These are phyloP conservation scores for Myiopsitta monachus DNA, from an alignment of 2,113 vertebrate genomes.

Conservation along the genomic window DNA sequence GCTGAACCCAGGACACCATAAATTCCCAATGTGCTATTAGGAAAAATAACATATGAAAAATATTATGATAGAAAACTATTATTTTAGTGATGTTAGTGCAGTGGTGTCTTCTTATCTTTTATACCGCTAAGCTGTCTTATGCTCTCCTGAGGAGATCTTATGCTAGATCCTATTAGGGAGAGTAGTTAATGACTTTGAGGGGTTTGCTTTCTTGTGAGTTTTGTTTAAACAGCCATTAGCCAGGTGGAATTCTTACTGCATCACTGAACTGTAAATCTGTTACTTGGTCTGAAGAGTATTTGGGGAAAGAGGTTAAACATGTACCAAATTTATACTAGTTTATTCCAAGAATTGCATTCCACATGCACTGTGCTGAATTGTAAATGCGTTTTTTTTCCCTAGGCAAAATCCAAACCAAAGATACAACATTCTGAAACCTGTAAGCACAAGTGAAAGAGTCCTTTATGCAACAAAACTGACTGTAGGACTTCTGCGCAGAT, in stretches of 20 bases:
- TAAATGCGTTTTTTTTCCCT: not conserved
- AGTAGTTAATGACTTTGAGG: not conserved
- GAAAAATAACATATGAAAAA: not conserved
- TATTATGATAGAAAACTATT: not conserved
- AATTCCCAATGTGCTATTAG: not conserved
- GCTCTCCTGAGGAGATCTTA: not conserved
- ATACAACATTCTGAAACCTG: not conserved
- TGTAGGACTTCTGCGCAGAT: not conserved
- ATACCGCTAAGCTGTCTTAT: not conserved
- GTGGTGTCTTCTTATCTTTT: not conserved
- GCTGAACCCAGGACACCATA: fast-evolving
- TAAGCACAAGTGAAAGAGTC: not conserved
- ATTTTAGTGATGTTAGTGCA: not conserved
- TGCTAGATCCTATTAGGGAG: not conserved
- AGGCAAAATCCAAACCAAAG: slow-evolving; percentile 26
- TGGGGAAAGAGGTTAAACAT: slow-evolving; percentile 42
- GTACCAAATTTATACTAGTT: not conserved
- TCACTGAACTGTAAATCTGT: slow-evolving; percentile 49
- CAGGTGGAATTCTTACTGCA: slow-evolving; percentile 25
- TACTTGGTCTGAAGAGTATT: not conserved
- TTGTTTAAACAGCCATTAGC: slow-evolving; percentile 3
- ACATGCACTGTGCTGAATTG: not conserved
- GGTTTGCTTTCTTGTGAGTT: slow-evolving; percentile 5
- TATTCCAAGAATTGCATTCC: slow-evolving; percentile 52
- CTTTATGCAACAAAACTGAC: not conserved